Evolutionary conservation across 2,797 vertebrate genomes (phyloP).

Genomic region (Enoplosus armatus): DNA sequence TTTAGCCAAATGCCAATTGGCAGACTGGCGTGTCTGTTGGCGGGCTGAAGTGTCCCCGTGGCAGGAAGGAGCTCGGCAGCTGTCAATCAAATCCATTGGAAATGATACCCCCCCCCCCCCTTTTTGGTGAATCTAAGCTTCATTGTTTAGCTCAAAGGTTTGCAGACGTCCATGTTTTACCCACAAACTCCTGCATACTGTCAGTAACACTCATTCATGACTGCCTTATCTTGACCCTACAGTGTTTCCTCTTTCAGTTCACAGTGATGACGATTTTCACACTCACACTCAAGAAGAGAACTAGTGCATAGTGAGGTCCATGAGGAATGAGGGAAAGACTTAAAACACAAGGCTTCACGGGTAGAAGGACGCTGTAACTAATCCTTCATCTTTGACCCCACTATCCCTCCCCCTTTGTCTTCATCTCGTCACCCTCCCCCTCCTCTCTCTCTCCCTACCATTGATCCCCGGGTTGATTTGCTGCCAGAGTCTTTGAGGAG

Average conservation of each 20-base stretch:
- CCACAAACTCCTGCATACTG: neutral
- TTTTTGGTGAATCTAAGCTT: too few relatives aligned
- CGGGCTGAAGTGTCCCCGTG: conserved; percentile 9
- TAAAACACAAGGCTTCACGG: neutral
- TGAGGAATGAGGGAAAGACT: neutral
- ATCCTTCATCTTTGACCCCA: neutral
- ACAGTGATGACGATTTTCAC: neutral
- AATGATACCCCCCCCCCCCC: neutral
- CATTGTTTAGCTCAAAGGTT: too few relatives aligned
- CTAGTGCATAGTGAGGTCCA: neutral
- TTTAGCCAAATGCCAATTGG: conserved; percentile 17
- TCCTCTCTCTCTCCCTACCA: neutral
- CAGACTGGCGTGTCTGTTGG: conserved; percentile 18
- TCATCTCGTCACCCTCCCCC: neutral
- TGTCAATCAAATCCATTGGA: conserved; percentile 44
- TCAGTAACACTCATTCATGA: neutral
- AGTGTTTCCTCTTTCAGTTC: neutral
- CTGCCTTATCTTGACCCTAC: neutral
- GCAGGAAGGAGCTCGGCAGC: conserved; percentile 50
- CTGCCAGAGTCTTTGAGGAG: conserved; percentile 53
- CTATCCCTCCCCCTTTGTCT: neutral
- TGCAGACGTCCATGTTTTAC: too few relatives aligned
- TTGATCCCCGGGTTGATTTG: conserved; percentile 37
- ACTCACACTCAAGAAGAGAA: neutral
- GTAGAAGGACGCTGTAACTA: too few relatives aligned